Conservation (phyloP, 2,797 vertebrate genomes). For the Heteromormyrus szaboi region DNA sequence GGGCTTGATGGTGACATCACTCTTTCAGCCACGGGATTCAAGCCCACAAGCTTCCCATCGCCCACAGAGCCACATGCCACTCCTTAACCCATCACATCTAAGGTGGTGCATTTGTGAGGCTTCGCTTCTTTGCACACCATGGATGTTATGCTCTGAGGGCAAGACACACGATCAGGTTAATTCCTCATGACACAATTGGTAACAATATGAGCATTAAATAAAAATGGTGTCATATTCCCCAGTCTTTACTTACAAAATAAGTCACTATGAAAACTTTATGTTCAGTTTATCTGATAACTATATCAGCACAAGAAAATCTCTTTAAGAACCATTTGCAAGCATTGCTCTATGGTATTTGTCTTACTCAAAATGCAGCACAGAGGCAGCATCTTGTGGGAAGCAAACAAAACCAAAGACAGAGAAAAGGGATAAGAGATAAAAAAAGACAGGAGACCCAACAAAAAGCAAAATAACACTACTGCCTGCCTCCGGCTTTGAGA, state of each 20-base stretch:
- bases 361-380: background rate
- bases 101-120: background rate
- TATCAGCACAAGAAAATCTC: background rate
- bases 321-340: background rate
- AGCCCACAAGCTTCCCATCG: background rate
- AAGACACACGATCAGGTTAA: background rate
- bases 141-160: background rate
- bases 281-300: background rate
- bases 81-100: background rate
- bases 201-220: background rate
- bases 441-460: background rate
- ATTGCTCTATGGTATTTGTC: background rate
- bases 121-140: background rate
- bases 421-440: background rate
- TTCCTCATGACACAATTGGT: background rate
- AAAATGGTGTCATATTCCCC: background rate
- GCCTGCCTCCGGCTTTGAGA: background rate
- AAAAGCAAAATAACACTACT: background rate
- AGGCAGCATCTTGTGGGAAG: background rate
- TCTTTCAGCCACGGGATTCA: background rate
- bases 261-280: background rate
- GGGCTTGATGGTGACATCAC: background rate
- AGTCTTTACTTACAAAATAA: background rate
- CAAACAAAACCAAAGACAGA: background rate
- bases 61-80: background rate